phyloP scores from a whole-genome alignment of 2,113 vertebrate species.

The Hemichromis elongatus region DNA sequence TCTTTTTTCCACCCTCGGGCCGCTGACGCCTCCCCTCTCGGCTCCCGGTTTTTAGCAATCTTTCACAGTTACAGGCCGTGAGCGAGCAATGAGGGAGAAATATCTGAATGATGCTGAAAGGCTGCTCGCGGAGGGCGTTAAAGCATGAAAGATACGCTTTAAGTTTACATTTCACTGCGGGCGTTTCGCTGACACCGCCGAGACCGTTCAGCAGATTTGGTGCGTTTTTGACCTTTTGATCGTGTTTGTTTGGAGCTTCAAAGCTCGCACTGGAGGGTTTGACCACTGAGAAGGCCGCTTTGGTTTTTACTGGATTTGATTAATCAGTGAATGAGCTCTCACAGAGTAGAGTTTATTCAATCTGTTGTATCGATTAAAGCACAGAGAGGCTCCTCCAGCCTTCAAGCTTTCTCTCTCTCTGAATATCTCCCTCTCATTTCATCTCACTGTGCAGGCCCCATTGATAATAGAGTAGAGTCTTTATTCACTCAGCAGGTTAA shows the following conservation, averaged over 20 bases:
- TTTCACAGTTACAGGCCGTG: background rate
- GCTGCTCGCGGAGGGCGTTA: background rate
- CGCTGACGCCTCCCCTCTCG: background rate
- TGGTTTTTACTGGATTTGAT: background rate
- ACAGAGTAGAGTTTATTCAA: background rate
- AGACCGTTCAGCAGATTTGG: background rate
- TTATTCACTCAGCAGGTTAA: background rate
- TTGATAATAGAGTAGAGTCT: background rate
- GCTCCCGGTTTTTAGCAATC: background rate
- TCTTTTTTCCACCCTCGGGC: background rate
- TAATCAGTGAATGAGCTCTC: background rate
- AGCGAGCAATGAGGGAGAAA: background rate
- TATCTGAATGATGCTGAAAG: background rate
- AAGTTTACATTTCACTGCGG: background rate
- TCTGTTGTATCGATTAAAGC: background rate
- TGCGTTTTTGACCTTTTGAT: background rate
- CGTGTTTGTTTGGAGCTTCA: background rate
- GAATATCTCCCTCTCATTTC: background rate
- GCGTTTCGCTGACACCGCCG: background rate
- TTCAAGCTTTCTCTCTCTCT: background rate
- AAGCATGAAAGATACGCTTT: background rate
- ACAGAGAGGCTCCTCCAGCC: background rate
- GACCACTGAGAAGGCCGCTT: background rate
- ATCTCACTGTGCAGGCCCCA: background rate
- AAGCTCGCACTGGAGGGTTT: background rate